Evolutionary conservation across 2,113 vertebrate genomes (phyloP), one percentile per base, ranked within the genome.

Genomic region (Catharus fuscescens): DNA sequence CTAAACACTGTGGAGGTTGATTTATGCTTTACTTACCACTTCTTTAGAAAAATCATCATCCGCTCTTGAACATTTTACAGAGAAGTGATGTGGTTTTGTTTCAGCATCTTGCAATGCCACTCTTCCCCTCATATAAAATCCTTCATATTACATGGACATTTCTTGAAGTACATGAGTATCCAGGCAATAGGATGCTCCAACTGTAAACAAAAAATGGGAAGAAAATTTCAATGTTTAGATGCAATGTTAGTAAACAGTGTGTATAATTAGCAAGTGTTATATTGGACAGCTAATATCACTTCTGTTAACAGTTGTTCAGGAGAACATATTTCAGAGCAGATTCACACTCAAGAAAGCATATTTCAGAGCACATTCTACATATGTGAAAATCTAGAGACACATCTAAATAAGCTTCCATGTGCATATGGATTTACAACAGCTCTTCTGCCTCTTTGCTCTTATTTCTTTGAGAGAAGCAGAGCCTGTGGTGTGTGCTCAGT

Each of bases 311-410:
- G 92, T 96, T 93, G 74, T 80, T 90, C 79, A 70, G 50, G 71
- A 82, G 71, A 95, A 88, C 95, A 96, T 91, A 95, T 96, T 95
- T 96, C 74, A 69, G 71, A 93, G 67, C 93, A 96, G 83, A 92
- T 83, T 82, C 34, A 32, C 47, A 9, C 9, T 88, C 74, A 61
- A 32, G 62, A 91, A 84, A 94, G 86, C 93, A 96, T 90, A 95
- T 93, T 96, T 94, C 69, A 28, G 85, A 92, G 74, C 85, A 88
- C 71, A 77, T 88, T 94, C 62, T 90, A 48, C 69, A 80, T 57
- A 50, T 88, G 79, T 82, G 81, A 85, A 94, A 86, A 69, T 90
- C 66, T 88, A 50, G 79, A 95, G 57, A 50, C 20, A 31, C 53
- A 64, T 92, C 48, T 88, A 92, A 92, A 88, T 93, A 40, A 31